Base-by-base conservation (phyloP, 2,888 invertebrate genomes). In the Lasioglossum lativentre region DNA sequence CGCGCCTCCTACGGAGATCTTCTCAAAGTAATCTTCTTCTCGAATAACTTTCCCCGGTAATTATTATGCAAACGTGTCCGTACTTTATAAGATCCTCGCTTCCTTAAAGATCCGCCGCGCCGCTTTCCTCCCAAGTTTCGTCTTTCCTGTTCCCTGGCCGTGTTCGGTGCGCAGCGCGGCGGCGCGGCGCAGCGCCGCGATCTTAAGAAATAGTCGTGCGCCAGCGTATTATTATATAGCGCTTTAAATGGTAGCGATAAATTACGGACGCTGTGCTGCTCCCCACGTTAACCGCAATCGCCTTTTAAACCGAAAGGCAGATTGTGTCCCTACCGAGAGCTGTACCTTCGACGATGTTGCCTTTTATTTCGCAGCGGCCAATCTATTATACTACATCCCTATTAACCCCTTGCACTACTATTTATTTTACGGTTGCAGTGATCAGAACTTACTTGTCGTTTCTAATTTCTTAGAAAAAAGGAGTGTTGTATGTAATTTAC, bases 201-300 rank as follows among this genome's bases (percentile, higher is more conserved):
- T 92, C 91, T 93, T 92, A 92, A 92, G 93, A 92, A 93, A 93
- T 93, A 92, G 92, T 93, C 93, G 90, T 90, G 70, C 82, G 89
- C 92, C 88, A 89, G 90, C 87, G 91, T 92, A 93, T 93, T 93
- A 93, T 93, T 93, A 93, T 93, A 93, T 92, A 90, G 92, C 93
- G 93, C 93, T 93, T 93, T 93, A 93, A 93, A 93, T 93, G 93
- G 93, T 93, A 93, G 92, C 93, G 92, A 94, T 94, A 93, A 93
- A 94, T 93, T 93, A 94, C 91, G 90, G 90, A 82, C 91, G 91
- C 89, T 16, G 59, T 89, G 88, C 89, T 89, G 88, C 89, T 30
- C 91, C 84, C 91, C 89, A 86, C 83, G 90, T 91, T 91, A 92
- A 92, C 92, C 93, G 92, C 92, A 91, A 92, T 92, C 91, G 91